A percentile compares a stretch with the other conserved stretches of the same genome.
phyloP scores from a whole-genome alignment of 2,888 invertebrate genomes.

The Pollenia labialis region DNA sequence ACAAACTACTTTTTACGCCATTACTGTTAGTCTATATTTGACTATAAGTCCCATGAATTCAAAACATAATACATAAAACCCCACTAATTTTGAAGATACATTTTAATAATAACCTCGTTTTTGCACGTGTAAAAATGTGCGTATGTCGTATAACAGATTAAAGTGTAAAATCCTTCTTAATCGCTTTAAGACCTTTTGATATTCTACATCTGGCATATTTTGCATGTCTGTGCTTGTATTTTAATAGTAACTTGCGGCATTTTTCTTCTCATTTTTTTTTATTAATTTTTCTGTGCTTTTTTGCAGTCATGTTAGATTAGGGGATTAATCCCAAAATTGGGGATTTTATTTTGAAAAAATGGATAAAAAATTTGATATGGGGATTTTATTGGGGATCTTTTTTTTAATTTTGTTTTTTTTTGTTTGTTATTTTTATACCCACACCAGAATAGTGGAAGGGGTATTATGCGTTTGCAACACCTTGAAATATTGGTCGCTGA shows the following conservation, averaged over 20 bases:
- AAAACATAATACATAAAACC: neutral
- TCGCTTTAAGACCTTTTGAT: slow-evolving; percentile 66
- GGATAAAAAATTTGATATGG: too few relatives aligned
- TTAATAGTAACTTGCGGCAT: slow-evolving; percentile 60
- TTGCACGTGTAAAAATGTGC: slow-evolving; percentile 1
- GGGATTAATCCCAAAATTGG: too few relatives aligned
- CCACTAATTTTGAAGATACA: neutral
- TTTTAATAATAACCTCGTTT: slow-evolving; percentile 5
- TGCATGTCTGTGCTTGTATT: slow-evolving; percentile 47
- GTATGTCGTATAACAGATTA: slow-evolving; percentile 54
- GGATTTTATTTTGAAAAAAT: too few relatives aligned
- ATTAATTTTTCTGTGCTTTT: slow-evolving; percentile 14
- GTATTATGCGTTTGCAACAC: too few relatives aligned
- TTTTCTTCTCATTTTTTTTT: slow-evolving; percentile 55
- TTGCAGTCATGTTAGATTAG: neutral
- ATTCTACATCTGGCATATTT: slow-evolving; percentile 64
- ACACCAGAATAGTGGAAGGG: too few relatives aligned
- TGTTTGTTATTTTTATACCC: too few relatives aligned
- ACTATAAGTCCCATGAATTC: too few relatives aligned
- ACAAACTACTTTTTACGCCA: too few relatives aligned
- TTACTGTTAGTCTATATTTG: too few relatives aligned
- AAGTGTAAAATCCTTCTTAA: slow-evolving; percentile 61
- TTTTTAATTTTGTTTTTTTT: too few relatives aligned
- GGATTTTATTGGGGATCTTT: too few relatives aligned
- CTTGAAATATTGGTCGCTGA: too few relatives aligned